Evolutionary conservation across 2,113 vertebrate species (phyloP).

Genomic region (Chrysemys picta): DNA sequence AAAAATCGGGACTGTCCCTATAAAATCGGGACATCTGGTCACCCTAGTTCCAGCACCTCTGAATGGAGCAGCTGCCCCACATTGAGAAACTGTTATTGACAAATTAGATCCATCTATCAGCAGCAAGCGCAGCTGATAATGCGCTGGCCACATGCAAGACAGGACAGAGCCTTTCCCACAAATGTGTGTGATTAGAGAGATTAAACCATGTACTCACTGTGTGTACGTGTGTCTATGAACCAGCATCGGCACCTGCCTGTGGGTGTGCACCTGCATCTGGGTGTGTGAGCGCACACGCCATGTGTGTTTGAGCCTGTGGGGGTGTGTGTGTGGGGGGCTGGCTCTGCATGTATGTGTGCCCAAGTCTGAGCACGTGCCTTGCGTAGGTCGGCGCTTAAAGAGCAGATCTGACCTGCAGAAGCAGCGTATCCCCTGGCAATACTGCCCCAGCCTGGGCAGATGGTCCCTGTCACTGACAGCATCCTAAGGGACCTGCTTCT

Average conservation of each 20-base stretch:
- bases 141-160: neutral
- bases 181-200: neutral
- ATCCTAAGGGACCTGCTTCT: neutral
- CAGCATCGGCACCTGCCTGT: neutral
- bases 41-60: too few species aligned
- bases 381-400: neutral
- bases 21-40: too few species aligned
- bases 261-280: neutral
- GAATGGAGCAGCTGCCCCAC: neutral
- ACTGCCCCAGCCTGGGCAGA: neutral
- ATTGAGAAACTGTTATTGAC: neutral
- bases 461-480: neutral
- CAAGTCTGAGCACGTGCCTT: neutral
- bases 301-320: neutral
- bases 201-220: neutral
- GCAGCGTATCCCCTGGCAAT: neutral
- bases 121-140: neutral
- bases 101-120: neutral
- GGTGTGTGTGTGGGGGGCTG: too few species aligned
- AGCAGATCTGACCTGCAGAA: neutral
- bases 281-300: neutral
- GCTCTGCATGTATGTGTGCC: rapidly evolving
- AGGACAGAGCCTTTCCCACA: neutral
- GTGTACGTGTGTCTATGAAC: too few species aligned
- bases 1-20: too few species aligned